Conservation (phyloP, 2,113 vertebrate genomes). For the Labeo rohita region DNA sequence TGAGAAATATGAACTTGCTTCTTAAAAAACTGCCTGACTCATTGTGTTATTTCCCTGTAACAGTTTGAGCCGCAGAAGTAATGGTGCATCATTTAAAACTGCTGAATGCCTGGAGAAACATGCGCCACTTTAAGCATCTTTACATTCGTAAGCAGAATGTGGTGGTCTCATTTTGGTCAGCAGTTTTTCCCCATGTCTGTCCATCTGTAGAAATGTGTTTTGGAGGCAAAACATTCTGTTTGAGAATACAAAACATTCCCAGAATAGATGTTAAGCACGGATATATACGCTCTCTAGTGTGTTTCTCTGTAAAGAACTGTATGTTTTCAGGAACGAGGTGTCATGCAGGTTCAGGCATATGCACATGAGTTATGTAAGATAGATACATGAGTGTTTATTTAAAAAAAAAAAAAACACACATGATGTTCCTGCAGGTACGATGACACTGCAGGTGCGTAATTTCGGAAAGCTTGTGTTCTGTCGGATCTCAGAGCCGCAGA, state of each 20-base stretch:
- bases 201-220: conserved; percentile 31
- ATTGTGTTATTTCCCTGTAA: conserved; percentile 42
- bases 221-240: conserved; percentile 23
- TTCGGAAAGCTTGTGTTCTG: background rate
- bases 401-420: conserved; percentile 16
- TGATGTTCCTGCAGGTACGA: background rate
- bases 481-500: background rate
- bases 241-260: conserved; percentile 8
- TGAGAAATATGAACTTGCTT: conserved; percentile 16
- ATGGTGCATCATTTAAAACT: conserved; percentile 47
- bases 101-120: conserved; percentile 44
- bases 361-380: background rate
- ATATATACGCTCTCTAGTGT: conserved; percentile 1
- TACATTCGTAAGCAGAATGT: background rate
- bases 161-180: background rate
- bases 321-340: background rate
- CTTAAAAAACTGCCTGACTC: conserved; percentile 29
- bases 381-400: background rate
- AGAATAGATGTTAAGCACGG: conserved; percentile 39
- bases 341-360: conserved; percentile 2
- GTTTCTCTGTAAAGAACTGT: conserved; percentile 13
- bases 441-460: conserved; percentile 3
- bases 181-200: conserved; percentile 6
- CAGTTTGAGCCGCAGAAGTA: conserved; percentile 46
- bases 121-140: conserved; percentile 5